These are phyloP conservation scores for Halyomorpha halys DNA, from an alignment of 1,140 invertebrate species.

Conservation along the genomic window DNA sequence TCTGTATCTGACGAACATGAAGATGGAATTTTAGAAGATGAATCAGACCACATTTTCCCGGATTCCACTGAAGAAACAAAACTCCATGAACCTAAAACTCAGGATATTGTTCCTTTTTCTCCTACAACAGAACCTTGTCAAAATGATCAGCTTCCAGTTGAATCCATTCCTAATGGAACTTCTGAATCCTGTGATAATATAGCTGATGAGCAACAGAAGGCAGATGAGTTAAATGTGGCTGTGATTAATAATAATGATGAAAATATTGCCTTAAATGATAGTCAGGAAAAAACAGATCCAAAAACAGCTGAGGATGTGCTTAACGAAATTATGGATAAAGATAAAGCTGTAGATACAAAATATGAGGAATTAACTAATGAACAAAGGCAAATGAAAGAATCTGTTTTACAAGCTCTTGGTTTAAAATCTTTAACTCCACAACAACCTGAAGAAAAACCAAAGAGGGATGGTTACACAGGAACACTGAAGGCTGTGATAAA, in stretches of 20 bases:
- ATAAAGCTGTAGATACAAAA: constrained; percentile 1
- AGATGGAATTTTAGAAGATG: neutral
- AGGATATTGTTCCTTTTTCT: neutral
- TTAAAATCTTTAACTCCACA: constrained; percentile 20
- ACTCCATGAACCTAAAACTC: neutral
- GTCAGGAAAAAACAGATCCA: neutral
- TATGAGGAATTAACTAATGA: constrained; percentile 8
- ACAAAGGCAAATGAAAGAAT: constrained; percentile 24
- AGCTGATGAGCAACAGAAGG: neutral
- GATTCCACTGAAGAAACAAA: constrained; percentile 11
- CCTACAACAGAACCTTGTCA: neutral
- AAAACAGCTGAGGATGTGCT: neutral
- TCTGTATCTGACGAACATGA: constrained; percentile 6
- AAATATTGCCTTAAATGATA: too few species aligned
- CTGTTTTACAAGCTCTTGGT: constrained; percentile 23
- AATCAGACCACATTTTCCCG: neutral
- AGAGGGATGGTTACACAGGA: constrained; percentile 24
- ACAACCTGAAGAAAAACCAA: constrained; percentile 1
- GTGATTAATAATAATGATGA: neutral
- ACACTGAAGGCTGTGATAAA: constrained; percentile 27
- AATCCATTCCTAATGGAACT: too few species aligned
- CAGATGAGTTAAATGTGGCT: neutral
- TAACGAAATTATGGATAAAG: neutral
- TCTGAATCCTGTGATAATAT: neutral
- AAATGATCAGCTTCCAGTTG: too few species aligned